phyloP scores from a whole-genome alignment of 2,113 vertebrate genomes.

The Macquaria australasica region DNA sequence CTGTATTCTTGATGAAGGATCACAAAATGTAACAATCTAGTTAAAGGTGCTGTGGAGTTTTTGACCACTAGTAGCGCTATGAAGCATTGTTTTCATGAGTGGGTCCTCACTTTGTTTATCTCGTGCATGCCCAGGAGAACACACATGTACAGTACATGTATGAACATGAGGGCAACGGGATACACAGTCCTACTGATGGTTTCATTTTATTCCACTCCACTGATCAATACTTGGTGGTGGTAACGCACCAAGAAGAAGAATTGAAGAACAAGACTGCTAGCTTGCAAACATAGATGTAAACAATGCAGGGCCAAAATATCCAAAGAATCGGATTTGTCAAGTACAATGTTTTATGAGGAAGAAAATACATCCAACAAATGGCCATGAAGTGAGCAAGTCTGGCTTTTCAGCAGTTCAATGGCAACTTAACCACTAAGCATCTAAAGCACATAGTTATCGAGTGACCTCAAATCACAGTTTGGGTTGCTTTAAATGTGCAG shows the following conservation, averaged over 20 bases:
- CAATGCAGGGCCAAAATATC: background rate
- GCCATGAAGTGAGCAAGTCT: background rate
- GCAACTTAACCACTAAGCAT: background rate
- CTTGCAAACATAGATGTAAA: background rate
- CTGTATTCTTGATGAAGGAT: background rate
- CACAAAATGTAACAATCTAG: background rate
- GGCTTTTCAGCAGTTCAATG: slow-evolving; percentile 15
- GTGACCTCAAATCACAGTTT: slow-evolving; percentile 43
- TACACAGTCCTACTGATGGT: background rate
- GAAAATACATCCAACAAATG: background rate
- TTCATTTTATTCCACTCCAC: background rate
- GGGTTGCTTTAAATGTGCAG: slow-evolving; percentile 30
- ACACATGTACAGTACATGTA: background rate
- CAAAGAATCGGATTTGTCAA: background rate
- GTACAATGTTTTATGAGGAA: background rate
- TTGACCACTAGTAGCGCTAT: background rate
- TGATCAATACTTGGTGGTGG: background rate
- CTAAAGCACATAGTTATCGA: slow-evolving; percentile 6
- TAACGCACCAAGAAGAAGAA: background rate
- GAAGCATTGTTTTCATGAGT: background rate
- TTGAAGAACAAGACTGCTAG: background rate
- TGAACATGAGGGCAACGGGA: no score
- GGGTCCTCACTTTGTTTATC: background rate
- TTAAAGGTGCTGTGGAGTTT: background rate
- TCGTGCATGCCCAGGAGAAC: background rate